Base-by-base conservation (phyloP, 1,140 invertebrate genomes). In the Phenacoccus solenopsis region DNA sequence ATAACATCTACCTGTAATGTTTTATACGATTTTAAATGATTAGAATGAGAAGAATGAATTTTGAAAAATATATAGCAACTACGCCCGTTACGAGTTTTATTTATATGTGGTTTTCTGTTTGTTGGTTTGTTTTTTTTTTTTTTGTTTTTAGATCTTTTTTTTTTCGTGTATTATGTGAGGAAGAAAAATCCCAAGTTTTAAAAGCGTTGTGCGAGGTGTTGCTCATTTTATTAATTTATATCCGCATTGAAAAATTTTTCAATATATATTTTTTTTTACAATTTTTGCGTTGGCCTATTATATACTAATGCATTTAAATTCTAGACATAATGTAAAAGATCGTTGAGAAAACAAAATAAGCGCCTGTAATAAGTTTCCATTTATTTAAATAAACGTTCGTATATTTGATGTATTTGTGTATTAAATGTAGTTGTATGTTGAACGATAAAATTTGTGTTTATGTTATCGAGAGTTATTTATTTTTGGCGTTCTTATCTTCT, bases 271-370 rank as follows among this genome's bases (percentile, higher is more conserved):
- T 32, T 32, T 32, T 49, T 49, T 49, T 49, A 13, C 30, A 32
- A 32, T 32, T 9, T 27, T 27, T 64, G 59, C 59, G 59, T 64
- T 64, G 59, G 59, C 59, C 59, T 64, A 64, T 27, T 64, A 49
- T 49, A 49, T 49, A 25, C 59, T 64, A 64, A 64, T 64, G 59
- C 59, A 64, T 64, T 64, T 64, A 64, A 64, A 25, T 64, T 64
- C 13, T 25, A 64, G 59, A 64, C 59, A 64, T 64, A 64, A 64
- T 64, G 59, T 64, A 64, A 24, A 64, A 24, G 59, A 25, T 64
- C 13, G 59, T 64, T 64, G 25, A 38, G n/a, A 24, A 64, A 64
- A 64, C 13, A 64, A 27, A 64, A 24, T 64, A 27, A 24, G 21
- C 59, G 59, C 59, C 21, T 64, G 25, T 64, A 64, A 64, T 64